Evolutionary conservation across 2,888 invertebrate genomes (phyloP), one percentile per base, ranked within the genome.

Genomic region (Caprella mutica): DNA sequence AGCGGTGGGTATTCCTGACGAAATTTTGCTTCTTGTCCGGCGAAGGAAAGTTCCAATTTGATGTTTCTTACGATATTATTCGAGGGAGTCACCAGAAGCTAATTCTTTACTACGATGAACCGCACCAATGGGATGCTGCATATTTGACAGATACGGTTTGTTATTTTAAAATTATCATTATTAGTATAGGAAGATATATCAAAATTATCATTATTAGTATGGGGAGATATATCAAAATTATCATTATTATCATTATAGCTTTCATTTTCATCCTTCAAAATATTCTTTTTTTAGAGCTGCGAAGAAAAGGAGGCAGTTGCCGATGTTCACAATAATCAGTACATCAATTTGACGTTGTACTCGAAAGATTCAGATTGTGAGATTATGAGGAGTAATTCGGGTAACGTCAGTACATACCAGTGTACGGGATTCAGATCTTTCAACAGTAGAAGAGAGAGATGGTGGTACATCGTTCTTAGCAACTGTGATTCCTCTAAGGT

Each of bases 381-480:
- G 52, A 42, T 63, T 46, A 55, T 68, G 40, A 58, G 62, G 3
- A 54, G 59, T 1, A 35, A 43, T 3, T 58, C 55, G 1, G 58
- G 46, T 23, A 43, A 46, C 17, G 55, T 55, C 19, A 54, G 48
- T 35, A 57, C 59, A 52, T 59, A 60, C 52, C 59, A 57, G 42
- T 85, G 84, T 67, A 80, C 79, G 66, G 82, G 82, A n/a, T n/a
- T n/a, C n/a, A n/a, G n/a, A n/a, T n/a, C n/a, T 54, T 92, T 91
- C 71, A 75, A 82, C 3, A 87, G 89, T 1, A 80, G 84, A 0
- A 77, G 93, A 52, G 90, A 89, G 69, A 74, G 93, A 27, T 94
- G 93, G 93, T 94, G 94, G 93, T 94, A 88, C 69, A 80, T 94
- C 30, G 91, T 86, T 1, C 75, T 90, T 33, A 84, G 86, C 65